Evolutionary conservation across 1,140 invertebrate genomes (phyloP).

Genomic region (Diploscapter pachys): DNA sequence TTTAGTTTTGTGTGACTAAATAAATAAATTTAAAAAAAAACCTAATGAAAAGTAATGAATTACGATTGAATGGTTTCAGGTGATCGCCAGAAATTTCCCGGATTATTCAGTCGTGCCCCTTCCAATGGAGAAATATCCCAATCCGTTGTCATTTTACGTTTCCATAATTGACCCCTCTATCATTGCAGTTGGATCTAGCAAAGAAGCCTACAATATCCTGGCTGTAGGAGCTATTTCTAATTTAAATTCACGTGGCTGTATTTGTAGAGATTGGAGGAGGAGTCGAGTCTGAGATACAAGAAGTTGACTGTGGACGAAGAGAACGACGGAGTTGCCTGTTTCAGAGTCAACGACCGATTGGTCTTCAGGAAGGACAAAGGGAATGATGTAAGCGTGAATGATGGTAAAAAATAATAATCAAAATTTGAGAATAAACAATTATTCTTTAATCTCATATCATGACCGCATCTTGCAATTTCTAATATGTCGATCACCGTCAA

Average conservation of each 20-base stretch:
- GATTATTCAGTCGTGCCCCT: constrained; percentile 53
- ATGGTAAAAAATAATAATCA: no score
- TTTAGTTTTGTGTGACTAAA: not conserved
- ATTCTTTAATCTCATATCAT: no score
- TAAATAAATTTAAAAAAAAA: not conserved
- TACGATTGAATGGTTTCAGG: constrained; percentile 16
- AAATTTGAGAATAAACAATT: no score
- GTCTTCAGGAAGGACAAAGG: constrained; percentile 47
- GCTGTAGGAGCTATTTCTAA: constrained; percentile 24
- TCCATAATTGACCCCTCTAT: constrained; percentile 47
- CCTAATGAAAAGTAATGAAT: no score
- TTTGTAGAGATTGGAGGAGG: constrained; percentile 47
- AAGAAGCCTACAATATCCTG: constrained; percentile 45
- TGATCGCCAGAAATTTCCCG: constrained; percentile 49
- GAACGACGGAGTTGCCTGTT: constrained; percentile 49
- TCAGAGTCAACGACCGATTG: constrained; percentile 51
- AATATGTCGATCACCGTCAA: no score
- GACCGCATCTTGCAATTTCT: no score
- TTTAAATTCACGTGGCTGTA: not conserved
- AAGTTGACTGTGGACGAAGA: constrained; percentile 42
- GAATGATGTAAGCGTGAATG: constrained; percentile 40
- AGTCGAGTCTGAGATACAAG: constrained; percentile 55
- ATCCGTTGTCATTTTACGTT: constrained; percentile 47
- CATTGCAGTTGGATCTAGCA: constrained; percentile 43
- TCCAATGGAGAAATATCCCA: constrained; percentile 32